A percentile compares a stretch with the other conserved stretches of the same genome.
phyloP scores from a whole-genome alignment of 1,140 invertebrate species.

The Rhagoletis pomonella region DNA sequence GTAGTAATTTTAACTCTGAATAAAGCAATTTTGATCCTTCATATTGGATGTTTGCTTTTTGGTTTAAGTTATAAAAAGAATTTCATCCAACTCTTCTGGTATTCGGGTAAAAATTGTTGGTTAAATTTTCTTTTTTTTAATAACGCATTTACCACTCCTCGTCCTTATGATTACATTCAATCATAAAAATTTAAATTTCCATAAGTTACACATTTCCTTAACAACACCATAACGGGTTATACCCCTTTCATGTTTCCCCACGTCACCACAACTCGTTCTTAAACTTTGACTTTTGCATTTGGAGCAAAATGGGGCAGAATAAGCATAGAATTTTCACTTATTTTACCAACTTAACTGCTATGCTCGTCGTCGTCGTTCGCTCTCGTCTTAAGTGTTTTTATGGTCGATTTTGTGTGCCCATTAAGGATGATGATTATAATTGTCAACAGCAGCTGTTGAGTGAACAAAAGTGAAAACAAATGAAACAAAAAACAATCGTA shows the following conservation, averaged over 20 bases:
- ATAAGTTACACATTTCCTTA: no score
- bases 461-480: constrained; percentile 36
- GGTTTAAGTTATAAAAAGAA: no score
- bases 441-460: constrained; percentile 42
- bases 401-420: constrained; percentile 2
- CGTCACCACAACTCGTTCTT: background rate
- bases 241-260: background rate
- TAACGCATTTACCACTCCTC: no score
- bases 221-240: background rate
- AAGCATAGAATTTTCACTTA: background rate
- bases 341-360: background rate
- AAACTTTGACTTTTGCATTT: background rate
- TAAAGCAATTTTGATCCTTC: no score
- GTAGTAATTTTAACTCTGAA: no score
- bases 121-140: no score
- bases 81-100: no score
- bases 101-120: no score
- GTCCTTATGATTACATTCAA: no score
- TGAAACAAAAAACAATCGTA: background rate
- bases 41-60: no score
- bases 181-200: no score
- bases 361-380: background rate
- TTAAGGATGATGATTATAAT: constrained; percentile 37
- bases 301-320: background rate
- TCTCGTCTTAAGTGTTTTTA: constrained; percentile 28